phyloP scores from a whole-genome alignment of 2,797 vertebrate genomes.

The Artibeus jamaicensis region DNA sequence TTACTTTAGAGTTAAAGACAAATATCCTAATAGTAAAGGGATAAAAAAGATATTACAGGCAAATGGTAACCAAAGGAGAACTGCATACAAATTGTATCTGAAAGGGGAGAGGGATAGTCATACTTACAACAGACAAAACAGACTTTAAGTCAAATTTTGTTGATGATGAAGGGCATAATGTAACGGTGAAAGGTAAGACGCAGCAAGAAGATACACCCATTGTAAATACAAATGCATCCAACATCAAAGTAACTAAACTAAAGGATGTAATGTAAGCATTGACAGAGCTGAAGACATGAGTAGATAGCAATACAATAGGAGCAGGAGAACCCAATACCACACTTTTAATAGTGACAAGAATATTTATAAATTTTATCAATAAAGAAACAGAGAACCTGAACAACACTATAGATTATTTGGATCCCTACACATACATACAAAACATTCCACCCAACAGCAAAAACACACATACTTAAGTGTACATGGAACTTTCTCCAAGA shows the following conservation, averaged over 20 bases:
- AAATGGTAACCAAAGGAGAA: neutral
- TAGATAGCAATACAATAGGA: neutral
- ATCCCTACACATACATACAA: neutral
- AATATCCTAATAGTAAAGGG: neutral
- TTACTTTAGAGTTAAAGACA: constrained; percentile 5
- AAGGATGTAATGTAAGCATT: neutral
- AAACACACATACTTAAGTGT: neutral
- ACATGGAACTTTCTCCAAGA: neutral
- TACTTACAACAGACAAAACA: neutral
- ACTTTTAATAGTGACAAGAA: neutral
- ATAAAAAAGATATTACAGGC: neutral
- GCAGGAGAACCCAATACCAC: neutral
- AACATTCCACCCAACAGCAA: neutral
- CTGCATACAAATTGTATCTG: neutral
- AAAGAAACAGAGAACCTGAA: neutral
- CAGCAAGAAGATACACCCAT: neutral
- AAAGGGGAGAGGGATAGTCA: neutral
- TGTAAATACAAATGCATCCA: neutral
- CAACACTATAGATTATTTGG: neutral
- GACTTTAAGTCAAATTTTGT: neutral
- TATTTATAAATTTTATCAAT: neutral
- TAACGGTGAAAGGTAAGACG: neutral
- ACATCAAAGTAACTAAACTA: neutral
- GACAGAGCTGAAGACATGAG: neutral
- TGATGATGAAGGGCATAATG: neutral